Percentiles rank a stretch among this genome's conserved stretches.
Conservation (phyloP, 2,888 invertebrate genomes). For the Idaea dimidiata region DNA sequence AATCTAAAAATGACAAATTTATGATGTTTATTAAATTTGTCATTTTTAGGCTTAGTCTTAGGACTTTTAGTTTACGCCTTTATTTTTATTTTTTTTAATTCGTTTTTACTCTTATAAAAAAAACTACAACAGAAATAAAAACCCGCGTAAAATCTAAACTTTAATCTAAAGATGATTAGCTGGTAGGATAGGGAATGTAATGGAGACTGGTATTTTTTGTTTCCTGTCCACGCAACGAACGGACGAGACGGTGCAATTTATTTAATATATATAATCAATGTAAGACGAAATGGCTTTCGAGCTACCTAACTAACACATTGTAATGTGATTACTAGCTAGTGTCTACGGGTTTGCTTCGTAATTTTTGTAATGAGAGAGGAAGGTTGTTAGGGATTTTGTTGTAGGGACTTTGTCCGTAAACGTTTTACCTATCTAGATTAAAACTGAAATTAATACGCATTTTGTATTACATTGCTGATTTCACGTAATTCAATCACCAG, state of each 20-base stretch:
- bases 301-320: slow-evolving; percentile 14
- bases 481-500: too few relatives aligned
- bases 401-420: not conserved
- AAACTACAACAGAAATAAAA: not conserved
- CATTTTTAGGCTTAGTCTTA: too few relatives aligned
- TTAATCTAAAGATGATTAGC: slow-evolving; percentile 2
- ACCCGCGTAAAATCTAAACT: not conserved
- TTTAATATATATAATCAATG: slow-evolving; percentile 61
- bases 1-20: too few relatives aligned
- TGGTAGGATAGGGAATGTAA: not conserved
- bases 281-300: slow-evolving; percentile 9
- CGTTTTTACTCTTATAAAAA: not conserved
- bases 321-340: slow-evolving; percentile 17
- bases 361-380: not conserved
- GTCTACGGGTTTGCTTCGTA: not conserved
- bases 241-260: slow-evolving; percentile 40
- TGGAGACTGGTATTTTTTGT: slow-evolving; percentile 11
- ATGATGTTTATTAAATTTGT: too few relatives aligned
- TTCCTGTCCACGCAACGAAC: not conserved
- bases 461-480: too few relatives aligned
- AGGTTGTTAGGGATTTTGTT: not conserved
- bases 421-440: too few relatives aligned
- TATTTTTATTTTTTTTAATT: too few relatives aligned
- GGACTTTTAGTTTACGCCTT: too few relatives aligned
- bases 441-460: too few relatives aligned